Evolutionary conservation across 2,797 vertebrate genomes (phyloP).

Genomic region (Miichthys miiuy): DNA sequence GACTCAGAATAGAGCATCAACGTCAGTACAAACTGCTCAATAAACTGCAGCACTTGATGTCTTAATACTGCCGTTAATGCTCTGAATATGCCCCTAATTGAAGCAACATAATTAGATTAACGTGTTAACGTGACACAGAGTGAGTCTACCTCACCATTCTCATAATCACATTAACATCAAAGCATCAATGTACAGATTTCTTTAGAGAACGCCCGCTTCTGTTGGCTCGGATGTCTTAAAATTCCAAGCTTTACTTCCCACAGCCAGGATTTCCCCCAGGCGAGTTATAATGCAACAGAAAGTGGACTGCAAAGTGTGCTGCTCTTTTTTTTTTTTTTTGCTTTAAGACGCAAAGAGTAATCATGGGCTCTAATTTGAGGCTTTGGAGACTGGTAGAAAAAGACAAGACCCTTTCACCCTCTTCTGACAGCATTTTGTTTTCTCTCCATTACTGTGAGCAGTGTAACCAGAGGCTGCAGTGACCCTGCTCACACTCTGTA

Average conservation of each 20-base stretch:
- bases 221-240: slow-evolving; percentile 46
- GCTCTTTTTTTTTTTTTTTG: background rate
- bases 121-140: slow-evolving; percentile 48
- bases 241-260: slow-evolving; percentile 69
- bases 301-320: slow-evolving; percentile 48
- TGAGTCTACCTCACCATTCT: slow-evolving; percentile 53
- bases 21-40: slow-evolving; percentile 37
- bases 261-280: slow-evolving; percentile 65
- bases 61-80: slow-evolving; percentile 57
- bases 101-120: slow-evolving; percentile 65
- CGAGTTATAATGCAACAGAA: slow-evolving; percentile 66
- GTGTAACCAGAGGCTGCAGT: slow-evolving; percentile 43
- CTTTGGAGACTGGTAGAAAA: slow-evolving; percentile 51
- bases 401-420: slow-evolving; percentile 63
- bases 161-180: slow-evolving; percentile 75
- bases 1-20: slow-evolving; percentile 16
- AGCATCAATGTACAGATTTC: slow-evolving; percentile 37
- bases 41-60: slow-evolving; percentile 28
- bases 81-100: slow-evolving; percentile 60
- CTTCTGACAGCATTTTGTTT: slow-evolving; percentile 54
- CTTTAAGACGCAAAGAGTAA: slow-evolving; percentile 21
- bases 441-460: slow-evolving; percentile 49
- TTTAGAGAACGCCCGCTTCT: slow-evolving; percentile 29
- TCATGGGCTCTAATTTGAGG: slow-evolving; percentile 64
- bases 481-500: slow-evolving; percentile 42